phyloP scores from a whole-genome alignment of 2,888 invertebrate species.

The Pachymerium ferrugineum region DNA sequence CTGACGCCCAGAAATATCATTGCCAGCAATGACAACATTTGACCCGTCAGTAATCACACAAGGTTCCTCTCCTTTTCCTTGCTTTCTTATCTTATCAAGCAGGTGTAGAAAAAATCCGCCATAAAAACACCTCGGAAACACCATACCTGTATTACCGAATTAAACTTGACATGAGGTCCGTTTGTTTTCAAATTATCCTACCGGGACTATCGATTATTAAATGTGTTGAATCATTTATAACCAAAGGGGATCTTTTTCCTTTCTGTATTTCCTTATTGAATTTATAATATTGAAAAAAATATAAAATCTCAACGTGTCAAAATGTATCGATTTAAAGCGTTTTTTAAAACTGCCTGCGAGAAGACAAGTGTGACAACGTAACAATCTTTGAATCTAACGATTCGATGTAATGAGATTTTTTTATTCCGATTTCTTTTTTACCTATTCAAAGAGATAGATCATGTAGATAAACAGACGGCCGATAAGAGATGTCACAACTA shows the following conservation, averaged over 20 bases:
- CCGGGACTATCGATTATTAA: too few relatives aligned
- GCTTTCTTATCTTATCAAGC: constrained; percentile 11
- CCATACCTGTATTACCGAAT: too few relatives aligned
- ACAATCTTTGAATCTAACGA: constrained; percentile 22
- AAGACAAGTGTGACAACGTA: neutral
- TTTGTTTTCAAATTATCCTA: too few relatives aligned
- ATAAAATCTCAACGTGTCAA: neutral
- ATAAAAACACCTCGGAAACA: too few relatives aligned
- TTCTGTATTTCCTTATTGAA: neutral
- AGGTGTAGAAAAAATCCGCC: neutral
- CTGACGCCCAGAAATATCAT: constrained; percentile 19
- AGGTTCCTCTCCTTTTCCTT: constrained; percentile 9
- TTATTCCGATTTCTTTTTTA: neutral
- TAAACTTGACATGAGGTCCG: too few relatives aligned
- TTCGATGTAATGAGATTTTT: neutral
- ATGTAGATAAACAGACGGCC: constrained; percentile 1
- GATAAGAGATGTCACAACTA: neutral
- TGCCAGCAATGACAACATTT: constrained; percentile 24
- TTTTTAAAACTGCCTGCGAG: neutral
- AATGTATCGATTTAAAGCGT: neutral
- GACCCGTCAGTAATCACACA: neutral
- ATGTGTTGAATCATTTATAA: too few relatives aligned
- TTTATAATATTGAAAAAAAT: neutral
- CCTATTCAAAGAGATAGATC: neutral
- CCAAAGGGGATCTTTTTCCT: too few relatives aligned